Conservation (phyloP, 2,888 invertebrate species). For the Ecliptopera silaceata region DNA sequence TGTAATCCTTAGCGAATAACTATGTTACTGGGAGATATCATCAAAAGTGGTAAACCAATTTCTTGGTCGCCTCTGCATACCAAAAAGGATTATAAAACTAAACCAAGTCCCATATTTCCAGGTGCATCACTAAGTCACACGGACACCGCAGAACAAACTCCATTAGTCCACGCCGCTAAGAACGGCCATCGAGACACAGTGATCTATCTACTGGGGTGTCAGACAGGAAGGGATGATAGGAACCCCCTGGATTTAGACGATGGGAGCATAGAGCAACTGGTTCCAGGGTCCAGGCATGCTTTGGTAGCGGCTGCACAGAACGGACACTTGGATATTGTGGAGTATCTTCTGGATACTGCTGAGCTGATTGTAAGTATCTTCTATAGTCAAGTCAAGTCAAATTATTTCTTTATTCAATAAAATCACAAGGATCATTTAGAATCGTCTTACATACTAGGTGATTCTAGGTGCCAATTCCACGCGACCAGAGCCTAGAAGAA, state of each 20-base stretch:
- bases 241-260: slow-evolving; percentile 75
- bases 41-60: too few species aligned
- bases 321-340: slow-evolving; percentile 93
- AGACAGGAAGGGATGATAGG: slow-evolving; percentile 86
- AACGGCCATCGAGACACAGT: slow-evolving; percentile 94
- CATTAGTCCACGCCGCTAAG: slow-evolving; percentile 95
- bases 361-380: slow-evolving; percentile 87
- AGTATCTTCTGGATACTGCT: slow-evolving; percentile 93
- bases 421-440: too few species aligned
- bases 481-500: too few species aligned
- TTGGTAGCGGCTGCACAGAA: slow-evolving; percentile 94
- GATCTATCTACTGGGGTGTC: slow-evolving; percentile 92
- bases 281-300: slow-evolving; percentile 93
- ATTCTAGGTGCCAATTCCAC: too few species aligned
- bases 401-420: too few species aligned
- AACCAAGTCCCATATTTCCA: slow-evolving; percentile 34
- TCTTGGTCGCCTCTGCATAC: too few species aligned
- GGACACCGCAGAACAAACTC: slow-evolving; percentile 92
- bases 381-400: too few species aligned
- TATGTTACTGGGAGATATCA: too few species aligned
- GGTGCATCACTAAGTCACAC: slow-evolving; percentile 89
- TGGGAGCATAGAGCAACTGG: slow-evolving; percentile 84
- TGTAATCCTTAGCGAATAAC: too few species aligned
- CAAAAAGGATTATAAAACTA: too few species aligned
- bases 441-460: too few species aligned